These are phyloP conservation scores for Creontiades dilutus DNA, from an alignment of 2,888 invertebrate species.

Conservation along the genomic window DNA sequence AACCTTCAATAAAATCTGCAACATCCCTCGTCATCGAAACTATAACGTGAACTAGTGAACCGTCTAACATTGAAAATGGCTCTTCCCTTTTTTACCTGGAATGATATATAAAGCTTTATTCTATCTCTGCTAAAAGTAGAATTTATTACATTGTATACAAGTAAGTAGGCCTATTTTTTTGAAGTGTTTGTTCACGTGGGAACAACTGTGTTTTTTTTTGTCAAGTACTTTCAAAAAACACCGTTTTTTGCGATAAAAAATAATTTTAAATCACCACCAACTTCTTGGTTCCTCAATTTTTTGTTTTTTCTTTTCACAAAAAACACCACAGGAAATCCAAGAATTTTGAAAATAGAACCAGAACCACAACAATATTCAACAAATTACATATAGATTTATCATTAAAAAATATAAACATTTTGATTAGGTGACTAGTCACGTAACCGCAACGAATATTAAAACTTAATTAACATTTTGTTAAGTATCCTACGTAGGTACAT, in stretches of 20 bases:
- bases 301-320: background rate
- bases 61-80: conserved; percentile 45
- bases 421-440: background rate
- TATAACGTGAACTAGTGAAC: conserved; percentile 53
- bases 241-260: background rate
- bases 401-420: conserved; percentile 18
- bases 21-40: conserved; percentile 26
- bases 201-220: background rate
- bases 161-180: conserved; percentile 68
- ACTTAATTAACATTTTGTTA: background rate
- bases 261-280: background rate
- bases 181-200: conserved; percentile 42
- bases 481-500: background rate
- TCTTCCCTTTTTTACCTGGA: conserved; percentile 50
- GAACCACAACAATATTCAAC: conserved; percentile 41
- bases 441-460: conserved; percentile 4
- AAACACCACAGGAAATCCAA: conserved; percentile 39
- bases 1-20: background rate
- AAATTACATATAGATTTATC: background rate
- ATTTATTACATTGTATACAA: conserved; percentile 68
- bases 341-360: background rate
- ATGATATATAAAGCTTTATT: conserved; percentile 70
- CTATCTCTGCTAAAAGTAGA: conserved; percentile 58
- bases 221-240: background rate
- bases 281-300: background rate